A percentile compares a stretch with the other conserved stretches of the same genome.
Conservation (phyloP, 2,888 invertebrate genomes). For the Calameuta pallipes region DNA sequence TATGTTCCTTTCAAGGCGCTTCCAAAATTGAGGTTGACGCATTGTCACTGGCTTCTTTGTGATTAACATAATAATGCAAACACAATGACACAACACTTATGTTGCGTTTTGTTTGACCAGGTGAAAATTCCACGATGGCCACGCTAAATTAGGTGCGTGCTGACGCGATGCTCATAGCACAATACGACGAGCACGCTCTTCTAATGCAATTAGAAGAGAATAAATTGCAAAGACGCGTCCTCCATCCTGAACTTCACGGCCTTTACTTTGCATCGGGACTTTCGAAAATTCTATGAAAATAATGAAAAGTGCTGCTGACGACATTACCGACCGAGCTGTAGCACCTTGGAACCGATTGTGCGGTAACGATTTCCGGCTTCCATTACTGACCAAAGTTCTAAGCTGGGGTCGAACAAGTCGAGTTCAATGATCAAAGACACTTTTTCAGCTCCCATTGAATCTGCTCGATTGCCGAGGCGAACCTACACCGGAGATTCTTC, state of each 20-base stretch:
- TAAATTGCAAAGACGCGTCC: conserved; percentile 6
- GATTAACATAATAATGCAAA: conserved; percentile 66
- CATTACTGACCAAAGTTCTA: not conserved
- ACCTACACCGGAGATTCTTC: conserved; percentile 64
- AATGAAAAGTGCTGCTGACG: not conserved
- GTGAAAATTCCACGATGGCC: conserved; percentile 58
- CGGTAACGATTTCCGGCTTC: not conserved
- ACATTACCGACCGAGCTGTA: not conserved
- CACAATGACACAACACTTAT: conserved; percentile 51
- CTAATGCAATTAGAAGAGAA: conserved; percentile 58
- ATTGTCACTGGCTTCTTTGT: conserved; percentile 58
- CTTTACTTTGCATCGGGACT: conserved; percentile 29
- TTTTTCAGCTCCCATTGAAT: conserved; percentile 60
- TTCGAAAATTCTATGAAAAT: conserved; percentile 58
- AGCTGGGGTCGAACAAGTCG: conserved; percentile 5
- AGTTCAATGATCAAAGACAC: conserved; percentile 52
- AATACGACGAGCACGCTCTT: conserved; percentile 45
- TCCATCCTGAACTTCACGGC: not conserved
- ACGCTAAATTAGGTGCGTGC: conserved; percentile 38
- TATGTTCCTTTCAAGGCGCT: conserved; percentile 57
- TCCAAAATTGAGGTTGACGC: conserved; percentile 64
- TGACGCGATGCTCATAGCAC: not conserved
- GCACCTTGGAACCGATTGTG: not conserved
- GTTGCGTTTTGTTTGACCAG: conserved; percentile 61
- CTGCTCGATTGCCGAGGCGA: conserved; percentile 41